Evolutionary conservation across 2,888 invertebrate species (phyloP).

Genomic region (Pristionchus entomophagus): DNA sequence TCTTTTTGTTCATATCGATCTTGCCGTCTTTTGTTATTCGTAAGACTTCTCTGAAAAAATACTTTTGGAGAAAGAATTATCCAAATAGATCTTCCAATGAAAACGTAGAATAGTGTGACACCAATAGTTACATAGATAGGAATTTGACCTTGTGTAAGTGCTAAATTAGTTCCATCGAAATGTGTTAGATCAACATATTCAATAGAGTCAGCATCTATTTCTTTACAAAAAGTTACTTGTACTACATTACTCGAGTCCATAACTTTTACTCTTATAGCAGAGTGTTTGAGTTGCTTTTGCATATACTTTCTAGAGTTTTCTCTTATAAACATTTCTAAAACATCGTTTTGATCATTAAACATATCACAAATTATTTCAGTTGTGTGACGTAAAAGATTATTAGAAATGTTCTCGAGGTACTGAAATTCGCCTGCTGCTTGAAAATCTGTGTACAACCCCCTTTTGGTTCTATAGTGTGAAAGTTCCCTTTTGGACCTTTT

Average conservation of each 20-base stretch:
- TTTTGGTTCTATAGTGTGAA: background rate
- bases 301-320: conserved; percentile 53
- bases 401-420: conserved; percentile 57
- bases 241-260: background rate
- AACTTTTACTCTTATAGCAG: conserved; percentile 50
- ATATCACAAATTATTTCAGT: conserved; percentile 51
- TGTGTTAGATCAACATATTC: conserved; percentile 55
- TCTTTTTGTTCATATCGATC: background rate
- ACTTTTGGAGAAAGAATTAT: conserved; percentile 44
- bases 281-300: conserved; percentile 52
- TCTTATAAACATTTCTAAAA: conserved; percentile 49
- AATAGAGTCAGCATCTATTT: conserved; percentile 49
- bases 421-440: conserved; percentile 60
- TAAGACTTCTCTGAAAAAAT: conserved; percentile 1
- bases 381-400: conserved; percentile 55
- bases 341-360: conserved; percentile 49
- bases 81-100: conserved; percentile 56
- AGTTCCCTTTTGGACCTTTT: too few species aligned
- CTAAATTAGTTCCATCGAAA: conserved; percentile 57
- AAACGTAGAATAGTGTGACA: conserved; percentile 55
- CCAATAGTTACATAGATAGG: conserved; percentile 59
- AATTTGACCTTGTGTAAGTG: conserved; percentile 58
- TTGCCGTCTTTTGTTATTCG: background rate
- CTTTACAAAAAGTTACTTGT: conserved; percentile 47
- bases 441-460: conserved; percentile 53